phyloP scores from a whole-genome alignment of 2,113 vertebrate species.

The Pelvicachromis taeniatus region DNA sequence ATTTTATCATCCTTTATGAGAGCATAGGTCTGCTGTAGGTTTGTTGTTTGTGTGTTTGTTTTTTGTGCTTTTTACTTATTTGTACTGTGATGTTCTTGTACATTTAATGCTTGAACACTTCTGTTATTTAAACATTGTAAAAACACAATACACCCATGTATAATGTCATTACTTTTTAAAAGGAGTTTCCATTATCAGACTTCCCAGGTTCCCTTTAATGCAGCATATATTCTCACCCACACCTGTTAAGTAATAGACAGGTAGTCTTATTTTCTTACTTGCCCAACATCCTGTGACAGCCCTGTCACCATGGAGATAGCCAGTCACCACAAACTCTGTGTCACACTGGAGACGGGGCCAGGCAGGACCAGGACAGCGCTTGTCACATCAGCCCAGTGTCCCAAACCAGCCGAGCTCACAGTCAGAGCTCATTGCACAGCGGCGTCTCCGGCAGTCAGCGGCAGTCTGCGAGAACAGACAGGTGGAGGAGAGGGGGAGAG shows the following conservation, averaged over 20 bases:
- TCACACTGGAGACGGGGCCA: constrained; percentile 39
- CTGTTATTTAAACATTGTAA: not conserved
- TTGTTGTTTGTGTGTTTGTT: not conserved
- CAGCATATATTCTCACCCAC: not conserved
- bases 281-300: constrained; percentile 1
- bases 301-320: constrained; percentile 25
- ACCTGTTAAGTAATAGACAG: constrained; percentile 31
- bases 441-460: constrained; percentile 51
- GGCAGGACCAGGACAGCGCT: constrained; percentile 39
- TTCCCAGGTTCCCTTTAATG: not conserved
- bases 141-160: not conserved
- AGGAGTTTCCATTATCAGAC: not conserved
- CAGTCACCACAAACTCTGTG: constrained; percentile 9
- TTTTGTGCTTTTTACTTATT: not conserved
- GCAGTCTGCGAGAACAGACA: constrained; percentile 49
- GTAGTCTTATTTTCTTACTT: constrained; percentile 11
- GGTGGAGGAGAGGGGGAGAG: constrained; percentile 23
- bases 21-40: not conserved
- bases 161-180: not conserved
- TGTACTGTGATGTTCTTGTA: not conserved
- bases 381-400: constrained; percentile 59
- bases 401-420: constrained; percentile 28
- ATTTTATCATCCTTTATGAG: not conserved
- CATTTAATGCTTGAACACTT: not conserved
- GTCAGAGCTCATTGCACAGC: constrained; percentile 54